phyloP scores from a whole-genome alignment of 1,140 invertebrate genomes.

The Neodiprion fabricii region DNA sequence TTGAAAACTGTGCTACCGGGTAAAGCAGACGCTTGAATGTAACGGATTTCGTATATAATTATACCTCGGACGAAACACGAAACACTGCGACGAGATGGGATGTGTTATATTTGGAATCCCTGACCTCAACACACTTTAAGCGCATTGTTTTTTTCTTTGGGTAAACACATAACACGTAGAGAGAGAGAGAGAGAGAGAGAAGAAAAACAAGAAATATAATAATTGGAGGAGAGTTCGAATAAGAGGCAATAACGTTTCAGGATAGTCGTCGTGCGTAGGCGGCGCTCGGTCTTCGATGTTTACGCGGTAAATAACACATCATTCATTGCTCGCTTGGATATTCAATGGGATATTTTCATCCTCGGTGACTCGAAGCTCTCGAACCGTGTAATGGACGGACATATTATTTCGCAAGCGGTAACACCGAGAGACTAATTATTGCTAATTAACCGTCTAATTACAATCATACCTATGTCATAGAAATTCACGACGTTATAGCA shows the following conservation, averaged over 20 bases:
- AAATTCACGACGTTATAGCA: not conserved
- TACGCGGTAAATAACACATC: not conserved
- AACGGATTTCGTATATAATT: not conserved
- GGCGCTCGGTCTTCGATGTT: constrained; percentile 12
- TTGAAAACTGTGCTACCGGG: no score
- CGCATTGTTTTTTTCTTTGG: not conserved
- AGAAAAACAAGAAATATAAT: not conserved
- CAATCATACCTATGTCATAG: not conserved
- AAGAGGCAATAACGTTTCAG: not conserved
- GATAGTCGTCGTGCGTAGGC: not conserved
- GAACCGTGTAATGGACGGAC: no score
- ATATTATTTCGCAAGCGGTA: no score
- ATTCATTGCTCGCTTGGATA: not conserved
- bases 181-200: constrained; percentile 14
- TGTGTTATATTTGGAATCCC: not conserved
- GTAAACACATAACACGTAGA: not conserved
- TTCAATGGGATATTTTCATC: constrained; percentile 2
- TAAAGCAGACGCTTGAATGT: not conserved
- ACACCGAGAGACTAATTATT: not conserved
- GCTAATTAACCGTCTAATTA: constrained; percentile 3
- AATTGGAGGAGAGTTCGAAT: constrained; percentile 7
- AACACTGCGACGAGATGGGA: not conserved
- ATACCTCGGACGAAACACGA: not conserved
- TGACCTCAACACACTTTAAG: not conserved
- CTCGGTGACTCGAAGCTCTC: no score